Base-by-base conservation (phyloP, 2,888 invertebrate species). In the Podabrus alpinus region DNA sequence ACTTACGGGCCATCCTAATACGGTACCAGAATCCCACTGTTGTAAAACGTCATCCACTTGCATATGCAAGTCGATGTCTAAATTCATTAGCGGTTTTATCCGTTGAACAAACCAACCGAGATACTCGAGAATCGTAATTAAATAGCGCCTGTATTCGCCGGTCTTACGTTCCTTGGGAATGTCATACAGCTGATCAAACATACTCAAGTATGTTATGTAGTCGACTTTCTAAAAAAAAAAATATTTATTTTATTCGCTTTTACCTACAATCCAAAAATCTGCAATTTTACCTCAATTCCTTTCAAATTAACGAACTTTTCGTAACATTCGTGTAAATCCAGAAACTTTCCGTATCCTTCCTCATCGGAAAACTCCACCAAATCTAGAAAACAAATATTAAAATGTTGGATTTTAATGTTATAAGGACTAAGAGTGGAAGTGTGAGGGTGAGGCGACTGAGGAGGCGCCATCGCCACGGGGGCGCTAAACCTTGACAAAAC, bases 301-400 rank as follows among this genome's bases (percentile, higher is more conserved):
- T 99, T 98, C 29, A 99, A 89, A 87, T 99, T 99, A 25, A 99
- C 93, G 86, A 95, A 99, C 84, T 95, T 96, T 83, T 96, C 97
- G 87, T 97, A 98, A 84, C 97, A 96, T 86, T 97, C 96, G 87
- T 99, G 98, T 64, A 99, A 90, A 88, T 99, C 99, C 71, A 99
- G 89, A 88, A 97, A 99, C 86, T 97, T 97, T 13, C 99, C 99
- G 88, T 98, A 99, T 1, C 99, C 99, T 88, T 99, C 99, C 88
- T 99, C 99, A 88, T 99, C 99, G 4, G 97, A 96, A 85, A 99
- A 99, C 82, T 98, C 98, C 3, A 97, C 96, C 80, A 98, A 91
- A 86, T 93, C 92, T 92, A 82, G n/a, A 45, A 45, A 45, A 45
- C 7, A 1, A 69, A 87, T 87, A 68, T 62, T 16, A 17, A 68